Conservation (phyloP, 2,888 invertebrate species). For the Melanargia galathea region DNA sequence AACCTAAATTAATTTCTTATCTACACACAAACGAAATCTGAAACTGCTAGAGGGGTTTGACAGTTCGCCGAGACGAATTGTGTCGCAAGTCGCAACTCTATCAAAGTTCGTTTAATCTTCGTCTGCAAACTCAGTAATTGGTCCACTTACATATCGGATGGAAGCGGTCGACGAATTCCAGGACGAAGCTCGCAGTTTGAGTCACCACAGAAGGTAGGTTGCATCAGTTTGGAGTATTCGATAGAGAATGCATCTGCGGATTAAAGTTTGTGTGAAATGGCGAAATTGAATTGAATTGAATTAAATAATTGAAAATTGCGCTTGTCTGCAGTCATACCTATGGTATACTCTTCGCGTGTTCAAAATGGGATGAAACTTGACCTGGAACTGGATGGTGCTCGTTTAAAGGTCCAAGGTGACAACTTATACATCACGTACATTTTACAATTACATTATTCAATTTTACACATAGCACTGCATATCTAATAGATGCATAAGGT, state of each 20-base stretch:
- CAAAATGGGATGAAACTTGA: no score
- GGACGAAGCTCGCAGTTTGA: conserved; percentile 15
- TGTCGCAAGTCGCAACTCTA: conserved; percentile 10
- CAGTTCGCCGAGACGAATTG: no score
- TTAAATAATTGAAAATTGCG: neutral
- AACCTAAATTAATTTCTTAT: no score
- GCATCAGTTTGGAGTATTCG: conserved; percentile 7
- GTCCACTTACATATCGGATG: conserved; percentile 10
- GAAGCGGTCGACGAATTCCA: conserved; percentile 11
- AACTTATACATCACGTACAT: no score
- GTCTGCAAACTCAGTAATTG: conserved; percentile 15
- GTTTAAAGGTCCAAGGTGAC: no score
- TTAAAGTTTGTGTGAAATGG: neutral
- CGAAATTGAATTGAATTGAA: neutral
- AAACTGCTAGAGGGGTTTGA: neutral
- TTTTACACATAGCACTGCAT: no score
- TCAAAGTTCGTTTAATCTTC: conserved; percentile 8
- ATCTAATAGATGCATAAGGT: no score
- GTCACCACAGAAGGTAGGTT: neutral
- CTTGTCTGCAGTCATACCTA: no score
- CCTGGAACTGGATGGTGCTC: no score
- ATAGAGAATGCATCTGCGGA: conserved; percentile 8
- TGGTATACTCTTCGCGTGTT: no score
- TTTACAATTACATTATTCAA: no score
- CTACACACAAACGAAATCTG: neutral